Conservation (phyloP, 2,888 invertebrate species). For the Synergus itoensis region DNA sequence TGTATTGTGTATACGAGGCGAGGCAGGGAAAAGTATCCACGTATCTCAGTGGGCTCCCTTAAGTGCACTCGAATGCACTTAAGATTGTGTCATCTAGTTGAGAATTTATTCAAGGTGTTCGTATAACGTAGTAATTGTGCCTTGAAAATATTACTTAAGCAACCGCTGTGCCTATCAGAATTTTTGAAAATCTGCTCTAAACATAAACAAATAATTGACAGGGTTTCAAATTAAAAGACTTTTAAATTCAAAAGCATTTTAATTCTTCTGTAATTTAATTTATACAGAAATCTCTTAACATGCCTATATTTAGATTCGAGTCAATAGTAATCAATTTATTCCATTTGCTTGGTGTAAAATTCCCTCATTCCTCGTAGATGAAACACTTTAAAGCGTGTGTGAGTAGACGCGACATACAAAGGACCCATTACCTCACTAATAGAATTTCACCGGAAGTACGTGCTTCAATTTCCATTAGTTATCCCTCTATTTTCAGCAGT, state of each 20-base stretch:
- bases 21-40: not conserved
- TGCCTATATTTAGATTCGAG: not conserved
- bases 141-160: not conserved
- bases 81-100: not conserved
- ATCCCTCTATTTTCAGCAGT: not conserved
- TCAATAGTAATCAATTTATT: not conserved
- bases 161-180: too few relatives aligned
- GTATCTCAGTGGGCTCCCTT: constrained; percentile 6
- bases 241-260: not conserved
- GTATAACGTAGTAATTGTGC: not conserved
- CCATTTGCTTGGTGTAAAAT: not conserved
- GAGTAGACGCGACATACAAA: not conserved
- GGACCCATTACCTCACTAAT: constrained; percentile 16
- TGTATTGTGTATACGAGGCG: not conserved
- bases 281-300: not conserved
- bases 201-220: too few relatives aligned
- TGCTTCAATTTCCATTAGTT: constrained; percentile 1
- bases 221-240: not conserved
- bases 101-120: constrained; percentile 16
- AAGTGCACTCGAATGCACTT: constrained; percentile 34
- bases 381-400: not conserved
- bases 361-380: not conserved
- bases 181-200: too few relatives aligned
- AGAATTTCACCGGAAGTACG: constrained; percentile 7
- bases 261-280: too few relatives aligned